Evolutionary conservation across 2,888 invertebrate species (phyloP).

Genomic region (Melitaea athalia): DNA sequence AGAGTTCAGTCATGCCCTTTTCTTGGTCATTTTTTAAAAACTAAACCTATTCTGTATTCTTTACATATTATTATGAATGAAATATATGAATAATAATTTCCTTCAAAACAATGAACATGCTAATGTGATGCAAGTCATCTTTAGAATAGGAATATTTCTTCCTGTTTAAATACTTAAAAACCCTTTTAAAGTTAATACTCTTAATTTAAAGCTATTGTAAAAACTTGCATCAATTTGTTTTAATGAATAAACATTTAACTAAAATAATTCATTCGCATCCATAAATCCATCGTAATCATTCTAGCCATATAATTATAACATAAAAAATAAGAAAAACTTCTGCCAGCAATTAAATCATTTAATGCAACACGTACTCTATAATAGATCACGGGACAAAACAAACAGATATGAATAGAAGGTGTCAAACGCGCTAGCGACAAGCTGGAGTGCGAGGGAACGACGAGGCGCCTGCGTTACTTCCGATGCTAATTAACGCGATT

Average conservation of each 20-base stretch:
- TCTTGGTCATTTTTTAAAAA: not conserved
- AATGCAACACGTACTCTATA: not conserved
- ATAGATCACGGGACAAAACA: slow-evolving; percentile 13
- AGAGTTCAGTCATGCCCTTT: not conserved
- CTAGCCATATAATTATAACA: not conserved
- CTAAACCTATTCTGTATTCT: not conserved
- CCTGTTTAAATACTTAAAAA: not conserved
- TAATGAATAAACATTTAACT: too few species aligned
- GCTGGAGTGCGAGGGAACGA: slow-evolving; percentile 14
- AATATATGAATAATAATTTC: not conserved
- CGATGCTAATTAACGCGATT: slow-evolving; percentile 45
- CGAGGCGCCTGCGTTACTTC: slow-evolving; percentile 26
- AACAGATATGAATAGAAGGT: slow-evolving; percentile 20
- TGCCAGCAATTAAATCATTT: not conserved
- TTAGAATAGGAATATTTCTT: not conserved
- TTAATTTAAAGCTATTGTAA: too few species aligned
- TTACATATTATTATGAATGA: not conserved
- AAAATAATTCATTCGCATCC: too few species aligned
- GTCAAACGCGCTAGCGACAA: slow-evolving; percentile 18
- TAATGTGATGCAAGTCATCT: not conserved
- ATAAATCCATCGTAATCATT: too few species aligned
- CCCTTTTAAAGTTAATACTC: too few species aligned
- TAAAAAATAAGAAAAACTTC: not conserved
- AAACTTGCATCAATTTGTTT: too few species aligned
- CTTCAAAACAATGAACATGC: not conserved